These are phyloP conservation scores for Bugula neritina DNA, from an alignment of 2,888 invertebrate species.

Conservation along the genomic window DNA sequence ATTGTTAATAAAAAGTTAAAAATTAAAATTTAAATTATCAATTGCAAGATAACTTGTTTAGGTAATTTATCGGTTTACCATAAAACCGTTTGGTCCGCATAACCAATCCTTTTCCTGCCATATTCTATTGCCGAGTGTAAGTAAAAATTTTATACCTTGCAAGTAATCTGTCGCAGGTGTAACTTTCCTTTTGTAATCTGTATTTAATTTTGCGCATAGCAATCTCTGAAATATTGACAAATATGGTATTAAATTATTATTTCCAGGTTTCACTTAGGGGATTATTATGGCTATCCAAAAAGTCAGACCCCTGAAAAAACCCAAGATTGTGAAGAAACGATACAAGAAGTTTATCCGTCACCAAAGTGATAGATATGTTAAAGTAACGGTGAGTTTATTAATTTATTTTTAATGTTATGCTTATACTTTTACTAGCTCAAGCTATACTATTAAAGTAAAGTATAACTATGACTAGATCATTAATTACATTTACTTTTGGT, in stretches of 20 bases:
- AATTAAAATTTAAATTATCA: too few relatives aligned
- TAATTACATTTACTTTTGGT: too few relatives aligned
- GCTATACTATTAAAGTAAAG: too few relatives aligned
- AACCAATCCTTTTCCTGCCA: constrained; percentile 24
- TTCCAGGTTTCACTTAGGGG: background rate
- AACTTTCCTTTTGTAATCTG: background rate
- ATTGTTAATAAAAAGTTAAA: too few relatives aligned
- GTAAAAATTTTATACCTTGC: background rate
- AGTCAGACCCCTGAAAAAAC: constrained; percentile 46
- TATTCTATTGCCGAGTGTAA: constrained; percentile 2
- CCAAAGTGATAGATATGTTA: constrained; percentile 95
- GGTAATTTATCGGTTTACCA: too few relatives aligned
- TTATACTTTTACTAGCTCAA: too few relatives aligned
- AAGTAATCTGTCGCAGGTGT: background rate
- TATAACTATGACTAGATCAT: too few relatives aligned
- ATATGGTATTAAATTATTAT: background rate
- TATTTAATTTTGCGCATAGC: background rate
- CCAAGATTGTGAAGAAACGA: constrained; percentile 84
- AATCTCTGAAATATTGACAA: background rate
- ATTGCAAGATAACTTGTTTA: too few relatives aligned
- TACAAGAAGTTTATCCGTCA: constrained; percentile 97
- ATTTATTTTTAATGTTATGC: too few relatives aligned
- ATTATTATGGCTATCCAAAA: constrained; percentile 20
- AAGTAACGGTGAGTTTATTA: constrained; percentile 74
- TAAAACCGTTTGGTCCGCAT: too few relatives aligned